Conservation (phyloP, 35 echinoderm and acorn worm species). For the Chiridota heheva region DNA sequence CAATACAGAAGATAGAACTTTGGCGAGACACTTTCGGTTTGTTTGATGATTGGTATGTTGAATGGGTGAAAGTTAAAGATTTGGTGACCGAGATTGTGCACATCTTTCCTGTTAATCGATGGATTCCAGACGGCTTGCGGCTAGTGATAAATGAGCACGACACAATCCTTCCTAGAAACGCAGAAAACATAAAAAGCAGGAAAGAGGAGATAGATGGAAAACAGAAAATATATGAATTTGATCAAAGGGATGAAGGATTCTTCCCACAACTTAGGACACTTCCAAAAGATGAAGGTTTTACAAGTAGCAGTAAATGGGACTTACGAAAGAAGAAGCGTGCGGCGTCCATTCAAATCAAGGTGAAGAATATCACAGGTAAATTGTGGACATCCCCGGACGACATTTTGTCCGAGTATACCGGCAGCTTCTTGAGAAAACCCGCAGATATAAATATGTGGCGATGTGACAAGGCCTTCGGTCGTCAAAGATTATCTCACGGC, state of each 20-base stretch:
- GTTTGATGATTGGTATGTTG: not conserved
- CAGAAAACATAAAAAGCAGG: constrained; percentile 32
- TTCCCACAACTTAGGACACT: not conserved
- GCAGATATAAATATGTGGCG: not conserved
- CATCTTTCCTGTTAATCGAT: constrained; percentile 77
- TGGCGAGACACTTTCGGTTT: constrained; percentile 48
- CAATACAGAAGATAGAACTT: constrained; percentile 57
- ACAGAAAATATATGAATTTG: constrained; percentile 55
- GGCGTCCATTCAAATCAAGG: constrained; percentile 21
- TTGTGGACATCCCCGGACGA: constrained; percentile 39
- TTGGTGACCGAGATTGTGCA: not conserved
- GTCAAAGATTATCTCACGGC: constrained; percentile 37
- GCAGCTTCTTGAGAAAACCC: constrained; percentile 52
- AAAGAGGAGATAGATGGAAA: constrained; percentile 56
- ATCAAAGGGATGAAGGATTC: constrained; percentile 33
- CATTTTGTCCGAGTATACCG: constrained; percentile 47
- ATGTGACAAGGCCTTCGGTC: constrained; percentile 26
- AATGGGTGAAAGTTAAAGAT: constrained; percentile 7
- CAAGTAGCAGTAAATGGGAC: constrained; percentile 32
- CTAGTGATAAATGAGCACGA: constrained; percentile 51
- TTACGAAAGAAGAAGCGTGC: not conserved
- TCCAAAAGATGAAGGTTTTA: constrained; percentile 50
- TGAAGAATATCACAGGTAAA: constrained; percentile 21
- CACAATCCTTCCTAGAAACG: constrained; percentile 63
- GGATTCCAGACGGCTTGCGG: constrained; percentile 35